Percentiles rank a stretch among this genome's conserved stretches.
These are phyloP conservation scores for Leptobrachium ailaonicum DNA, from an alignment of 2,113 vertebrate species.

Conservation along the genomic window DNA sequence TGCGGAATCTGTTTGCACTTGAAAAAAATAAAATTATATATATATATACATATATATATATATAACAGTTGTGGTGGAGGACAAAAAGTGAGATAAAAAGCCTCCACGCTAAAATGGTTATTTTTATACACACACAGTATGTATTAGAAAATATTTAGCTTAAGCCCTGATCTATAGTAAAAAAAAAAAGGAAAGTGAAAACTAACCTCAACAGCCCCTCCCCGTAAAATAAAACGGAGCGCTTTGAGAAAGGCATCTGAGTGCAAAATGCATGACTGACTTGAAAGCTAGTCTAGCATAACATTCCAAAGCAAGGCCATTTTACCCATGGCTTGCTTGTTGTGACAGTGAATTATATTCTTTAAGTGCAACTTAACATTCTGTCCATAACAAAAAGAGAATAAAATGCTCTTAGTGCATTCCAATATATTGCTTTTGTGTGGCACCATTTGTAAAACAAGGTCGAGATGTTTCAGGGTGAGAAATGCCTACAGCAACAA, in stretches of 20 bases:
- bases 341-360: constrained; percentile 6
- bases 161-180: no score
- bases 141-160: no score
- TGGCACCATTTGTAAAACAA: neutral
- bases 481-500: neutral
- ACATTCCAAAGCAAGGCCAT: constrained; percentile 7
- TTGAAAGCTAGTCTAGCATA: constrained; percentile 21
- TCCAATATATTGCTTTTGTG: constrained; percentile 10
- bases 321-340: rapidly evolving
- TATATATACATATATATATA: no score
- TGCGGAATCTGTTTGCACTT: no score
- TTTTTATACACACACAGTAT: no score
- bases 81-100: no score
- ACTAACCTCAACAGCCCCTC: constrained; percentile 21
- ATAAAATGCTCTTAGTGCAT: constrained; percentile 41
- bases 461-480: neutral
- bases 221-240: constrained; percentile 35
- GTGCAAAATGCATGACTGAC: constrained; percentile 6
- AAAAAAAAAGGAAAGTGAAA: neutral
- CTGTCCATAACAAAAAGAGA: constrained; percentile 15
- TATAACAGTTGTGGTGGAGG: no score
- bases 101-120: no score
- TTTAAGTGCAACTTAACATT: constrained; percentile 20
- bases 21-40: no score
- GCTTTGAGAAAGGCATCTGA: neutral